These are phyloP conservation scores for Diabrotica virgifera DNA, from an alignment of 1,140 invertebrate genomes.

Conservation along the genomic window DNA sequence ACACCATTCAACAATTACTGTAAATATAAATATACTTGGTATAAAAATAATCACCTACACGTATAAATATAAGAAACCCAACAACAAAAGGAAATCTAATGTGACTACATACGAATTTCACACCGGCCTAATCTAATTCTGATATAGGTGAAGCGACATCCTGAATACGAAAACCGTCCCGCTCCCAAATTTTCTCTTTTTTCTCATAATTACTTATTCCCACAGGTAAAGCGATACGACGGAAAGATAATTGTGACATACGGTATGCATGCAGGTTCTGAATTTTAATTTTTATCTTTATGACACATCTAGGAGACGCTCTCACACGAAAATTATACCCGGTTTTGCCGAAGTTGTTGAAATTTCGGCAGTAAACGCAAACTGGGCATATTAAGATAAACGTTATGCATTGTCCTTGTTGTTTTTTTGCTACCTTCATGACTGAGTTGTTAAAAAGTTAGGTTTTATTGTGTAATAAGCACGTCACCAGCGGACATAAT, in stretches of 20 bases:
- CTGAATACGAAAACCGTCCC: neutral
- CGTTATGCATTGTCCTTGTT: neutral
- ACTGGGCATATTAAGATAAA: conserved; percentile 1
- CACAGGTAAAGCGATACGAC: neutral
- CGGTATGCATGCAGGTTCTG: neutral
- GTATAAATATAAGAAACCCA: no score
- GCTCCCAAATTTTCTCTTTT: neutral
- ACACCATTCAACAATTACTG: no score
- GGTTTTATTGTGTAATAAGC: no score
- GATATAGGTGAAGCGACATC: neutral
- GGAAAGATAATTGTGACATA: conserved; percentile 3
- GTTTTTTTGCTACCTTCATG: neutral
- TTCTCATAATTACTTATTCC: neutral
- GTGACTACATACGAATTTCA: neutral
- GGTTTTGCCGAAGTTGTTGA: neutral
- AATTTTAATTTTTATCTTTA: neutral
- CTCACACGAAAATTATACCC: neutral
- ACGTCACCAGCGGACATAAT: no score
- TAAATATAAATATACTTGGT: no score
- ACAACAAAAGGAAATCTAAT: no score
- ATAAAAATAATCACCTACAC: no score
- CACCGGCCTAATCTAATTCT: neutral
- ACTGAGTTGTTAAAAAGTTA: neutral
- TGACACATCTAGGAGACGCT: neutral
- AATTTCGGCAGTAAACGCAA: neutral